phyloP scores from a whole-genome alignment of 1,140 invertebrate genomes.

The Lanistes nyassanus region DNA sequence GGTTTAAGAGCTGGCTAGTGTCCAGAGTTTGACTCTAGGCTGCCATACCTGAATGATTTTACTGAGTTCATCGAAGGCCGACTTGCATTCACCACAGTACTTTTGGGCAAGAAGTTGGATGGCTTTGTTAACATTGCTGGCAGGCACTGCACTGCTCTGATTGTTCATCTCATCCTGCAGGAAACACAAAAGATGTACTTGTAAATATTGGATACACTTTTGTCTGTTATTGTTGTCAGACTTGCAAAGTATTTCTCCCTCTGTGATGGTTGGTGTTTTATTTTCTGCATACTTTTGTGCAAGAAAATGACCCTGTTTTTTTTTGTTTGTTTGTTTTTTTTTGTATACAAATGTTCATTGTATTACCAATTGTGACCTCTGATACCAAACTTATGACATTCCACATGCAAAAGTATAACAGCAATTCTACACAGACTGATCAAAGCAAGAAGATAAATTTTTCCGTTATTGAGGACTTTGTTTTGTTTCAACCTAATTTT shows the following conservation, averaged over 20 bases:
- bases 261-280: no score
- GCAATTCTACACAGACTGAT: no score
- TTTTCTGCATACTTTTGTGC: no score
- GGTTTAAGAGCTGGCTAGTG: no score
- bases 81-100: constrained; percentile 94
- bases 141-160: constrained; percentile 41
- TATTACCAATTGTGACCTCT: not conserved
- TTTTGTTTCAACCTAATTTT: no score
- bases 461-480: no score
- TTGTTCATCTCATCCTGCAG: constrained; percentile 23
- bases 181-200: not conserved
- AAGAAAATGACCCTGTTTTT: not conserved
- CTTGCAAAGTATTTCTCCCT: no score
- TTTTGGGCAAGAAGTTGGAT: constrained; percentile 82
- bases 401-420: no score
- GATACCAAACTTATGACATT: no score
- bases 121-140: constrained; percentile 69
- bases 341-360: not conserved
- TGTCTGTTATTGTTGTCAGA: no score
- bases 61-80: constrained; percentile 94
- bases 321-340: not conserved
- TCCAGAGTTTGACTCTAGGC: not conserved
- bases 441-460: no score
- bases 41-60: constrained; percentile 83
- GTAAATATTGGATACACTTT: no score